Conservation (phyloP, 2,888 invertebrate species). For the Drosophila mercatorum region DNA sequence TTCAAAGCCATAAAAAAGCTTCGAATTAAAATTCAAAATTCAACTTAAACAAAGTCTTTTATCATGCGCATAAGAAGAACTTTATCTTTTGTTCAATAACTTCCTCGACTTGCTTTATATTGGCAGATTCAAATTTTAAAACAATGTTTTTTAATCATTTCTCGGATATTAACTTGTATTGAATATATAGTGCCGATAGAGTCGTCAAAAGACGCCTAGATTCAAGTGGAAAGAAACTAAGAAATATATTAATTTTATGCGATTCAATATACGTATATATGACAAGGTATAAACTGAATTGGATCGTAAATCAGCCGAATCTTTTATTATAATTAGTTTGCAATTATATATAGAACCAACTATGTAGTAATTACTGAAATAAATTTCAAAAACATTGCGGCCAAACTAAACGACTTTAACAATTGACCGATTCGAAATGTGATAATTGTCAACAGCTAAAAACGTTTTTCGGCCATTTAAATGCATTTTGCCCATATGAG, state of each 20-base stretch:
- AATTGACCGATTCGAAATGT: conserved; percentile 18
- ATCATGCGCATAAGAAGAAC: conserved; percentile 1
- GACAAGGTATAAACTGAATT: neutral
- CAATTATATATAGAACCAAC: neutral
- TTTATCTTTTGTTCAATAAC: conserved; percentile 12
- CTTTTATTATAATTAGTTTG: neutral
- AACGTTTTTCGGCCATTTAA: conserved; percentile 41
- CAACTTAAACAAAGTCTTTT: conserved; percentile 11
- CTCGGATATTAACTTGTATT: neutral
- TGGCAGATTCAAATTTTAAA: conserved; percentile 4
- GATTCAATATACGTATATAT: neutral
- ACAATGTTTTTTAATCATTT: conserved; percentile 8
- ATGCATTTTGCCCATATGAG: conserved; percentile 36
- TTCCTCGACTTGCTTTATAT: conserved; percentile 9
- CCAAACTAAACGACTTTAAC: conserved; percentile 15
- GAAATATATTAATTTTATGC: conserved; percentile 3
- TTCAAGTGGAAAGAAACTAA: neutral
- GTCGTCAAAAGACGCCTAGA: neutral
- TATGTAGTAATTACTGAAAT: neutral
- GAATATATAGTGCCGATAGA: neutral
- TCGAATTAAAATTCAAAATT: conserved; percentile 12
- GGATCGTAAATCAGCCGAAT: neutral
- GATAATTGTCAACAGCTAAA: conserved; percentile 32
- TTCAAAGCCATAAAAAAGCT: conserved; percentile 3
- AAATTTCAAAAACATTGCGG: neutral